Base-by-base conservation (phyloP, 2,113 vertebrate genomes). In the Phocoena sinus region DNA sequence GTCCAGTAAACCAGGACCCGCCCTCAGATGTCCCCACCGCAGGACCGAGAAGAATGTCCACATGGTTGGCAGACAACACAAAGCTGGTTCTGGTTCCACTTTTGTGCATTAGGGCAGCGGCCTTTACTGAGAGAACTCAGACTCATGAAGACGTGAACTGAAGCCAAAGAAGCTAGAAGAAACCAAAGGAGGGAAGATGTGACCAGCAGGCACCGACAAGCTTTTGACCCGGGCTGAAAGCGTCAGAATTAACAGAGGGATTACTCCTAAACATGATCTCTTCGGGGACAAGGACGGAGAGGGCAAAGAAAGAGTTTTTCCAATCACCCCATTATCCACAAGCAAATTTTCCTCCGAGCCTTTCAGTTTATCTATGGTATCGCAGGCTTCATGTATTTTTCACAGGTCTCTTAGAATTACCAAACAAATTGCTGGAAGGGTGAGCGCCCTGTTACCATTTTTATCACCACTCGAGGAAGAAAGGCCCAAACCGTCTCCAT, bases 391-490 rank as follows among this genome's bases (percentile, higher is more conserved):
- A 90, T 91, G 97, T 1, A 18, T 94, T 97, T 82, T 97, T 79
- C 86, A 95, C 93, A 96, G 96, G 36, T 82, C 70, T 96, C 62
- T 79, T 15, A 95, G 90, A 98, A 97, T 60, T 38, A 70, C 76
- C 97, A 33, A 96, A 84, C 36, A 5, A 93, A 94, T 53, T 90
- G 63, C 74, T 89, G 14, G 36, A 81, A 23, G 50, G 68, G 47
- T 12, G 65, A 14, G 82, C 0, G 1, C 14, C 86, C 63, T 18
- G 60, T 44, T 44, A 50, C 88, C 58, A 8, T 47, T 79, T 87
- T 87, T 26, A 81, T 67, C 85, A 44, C 36, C 63, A 18, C 58
- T n/a, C 65, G 50, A 94, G 94, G 92, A 63, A 90, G 62, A 65
- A 63, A 97, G 63, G n/a, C 85, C 31, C 80, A 84, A 67, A 63